phyloP scores from a whole-genome alignment of 2,888 invertebrate genomes.

The Lycia hirtaria region DNA sequence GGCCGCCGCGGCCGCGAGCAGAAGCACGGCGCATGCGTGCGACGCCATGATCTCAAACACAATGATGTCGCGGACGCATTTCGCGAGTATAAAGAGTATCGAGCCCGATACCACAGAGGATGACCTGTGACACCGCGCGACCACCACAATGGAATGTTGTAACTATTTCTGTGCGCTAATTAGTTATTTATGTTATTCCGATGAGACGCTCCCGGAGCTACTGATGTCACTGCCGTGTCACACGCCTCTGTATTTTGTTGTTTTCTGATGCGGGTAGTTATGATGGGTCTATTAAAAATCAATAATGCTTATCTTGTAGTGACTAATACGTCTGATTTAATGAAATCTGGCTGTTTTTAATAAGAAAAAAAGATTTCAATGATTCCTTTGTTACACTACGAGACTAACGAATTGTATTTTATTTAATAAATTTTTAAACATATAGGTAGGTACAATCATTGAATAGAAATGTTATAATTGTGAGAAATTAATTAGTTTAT shows the following conservation, averaged over 20 bases:
- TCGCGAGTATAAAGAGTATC: conserved; percentile 49
- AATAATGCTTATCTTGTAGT: conserved; percentile 10
- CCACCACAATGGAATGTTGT: conserved; percentile 61
- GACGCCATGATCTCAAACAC: conserved; percentile 68
- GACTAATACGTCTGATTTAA: conserved; percentile 6
- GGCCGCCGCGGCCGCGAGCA: conserved; percentile 53
- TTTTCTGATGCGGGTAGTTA: conserved; percentile 1
- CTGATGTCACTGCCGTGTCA: conserved; percentile 10
- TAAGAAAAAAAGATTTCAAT: too few relatives aligned
- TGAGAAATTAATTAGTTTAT: too few relatives aligned
- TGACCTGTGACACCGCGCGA: conserved; percentile 42
- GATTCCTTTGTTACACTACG: too few relatives aligned
- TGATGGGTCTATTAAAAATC: conserved; percentile 18
- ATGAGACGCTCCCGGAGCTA: conserved; percentile 3
- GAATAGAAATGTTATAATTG: too few relatives aligned
- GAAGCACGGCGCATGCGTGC: conserved; percentile 73
- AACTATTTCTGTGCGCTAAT: conserved; percentile 14
- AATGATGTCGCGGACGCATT: conserved; percentile 61
- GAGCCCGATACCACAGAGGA: conserved; percentile 41
- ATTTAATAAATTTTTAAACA: too few relatives aligned
- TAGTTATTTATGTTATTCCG: conserved; percentile 6
- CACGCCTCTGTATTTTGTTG: conserved; percentile 2
- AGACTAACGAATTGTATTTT: too few relatives aligned
- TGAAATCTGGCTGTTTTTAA: not conserved
- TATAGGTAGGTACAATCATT: too few relatives aligned